These are phyloP conservation scores for Zaprionus gabonicus DNA, from an alignment of 1,140 invertebrate species.

Conservation along the genomic window DNA sequence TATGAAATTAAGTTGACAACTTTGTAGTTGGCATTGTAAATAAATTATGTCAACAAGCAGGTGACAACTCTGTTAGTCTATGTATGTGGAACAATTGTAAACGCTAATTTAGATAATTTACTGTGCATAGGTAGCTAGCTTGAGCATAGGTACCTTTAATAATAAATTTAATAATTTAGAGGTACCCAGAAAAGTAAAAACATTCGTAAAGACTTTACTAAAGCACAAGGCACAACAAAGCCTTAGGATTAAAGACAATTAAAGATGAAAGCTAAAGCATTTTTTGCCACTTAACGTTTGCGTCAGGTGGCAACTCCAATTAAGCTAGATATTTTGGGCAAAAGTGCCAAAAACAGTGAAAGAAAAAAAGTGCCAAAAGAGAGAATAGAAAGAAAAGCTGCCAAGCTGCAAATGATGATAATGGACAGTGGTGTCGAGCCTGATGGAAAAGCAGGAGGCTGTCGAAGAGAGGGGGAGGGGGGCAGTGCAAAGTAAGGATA, in stretches of 20 bases:
- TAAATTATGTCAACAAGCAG: no score
- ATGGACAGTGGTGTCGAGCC: conserved; percentile 20
- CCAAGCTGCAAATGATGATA: conserved; percentile 14
- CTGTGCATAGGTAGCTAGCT: no score
- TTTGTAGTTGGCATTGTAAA: no score
- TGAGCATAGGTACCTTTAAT: no score
- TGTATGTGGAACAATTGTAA: no score
- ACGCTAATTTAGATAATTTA: no score
- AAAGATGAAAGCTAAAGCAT: not conserved
- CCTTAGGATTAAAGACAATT: not conserved
- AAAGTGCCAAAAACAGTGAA: conserved; percentile 3
- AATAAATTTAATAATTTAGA: no score
- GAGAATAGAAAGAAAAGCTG: not conserved
- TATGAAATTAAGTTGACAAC: no score
- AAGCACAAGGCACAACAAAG: not conserved
- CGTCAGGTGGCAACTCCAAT: conserved; percentile 16
- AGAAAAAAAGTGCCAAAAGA: not conserved
- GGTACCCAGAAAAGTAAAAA: no score
- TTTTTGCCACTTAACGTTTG: conserved; percentile 6
- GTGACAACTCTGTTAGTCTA: no score
- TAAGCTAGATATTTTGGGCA: conserved; percentile 6
- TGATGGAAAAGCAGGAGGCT: not conserved
- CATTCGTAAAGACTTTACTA: no score
- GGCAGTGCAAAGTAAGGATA: conserved; percentile 5
- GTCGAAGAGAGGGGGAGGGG: not conserved